Conservation (phyloP, 2,888 invertebrate species). For the Volucella zonaria region DNA sequence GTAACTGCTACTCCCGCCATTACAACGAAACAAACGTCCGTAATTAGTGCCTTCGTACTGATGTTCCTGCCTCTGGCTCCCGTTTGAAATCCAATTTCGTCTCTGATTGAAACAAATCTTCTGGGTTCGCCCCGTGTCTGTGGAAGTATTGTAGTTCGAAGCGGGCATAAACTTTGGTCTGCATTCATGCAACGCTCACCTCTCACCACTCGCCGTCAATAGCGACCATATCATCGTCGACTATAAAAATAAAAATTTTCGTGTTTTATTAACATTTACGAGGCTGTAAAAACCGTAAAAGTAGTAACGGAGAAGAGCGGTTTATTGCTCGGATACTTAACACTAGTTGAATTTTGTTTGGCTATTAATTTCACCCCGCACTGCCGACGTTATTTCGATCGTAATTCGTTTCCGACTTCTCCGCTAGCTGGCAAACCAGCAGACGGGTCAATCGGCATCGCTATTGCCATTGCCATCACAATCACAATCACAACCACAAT, state of each 20-base stretch:
- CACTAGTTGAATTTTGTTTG: conserved; percentile 66
- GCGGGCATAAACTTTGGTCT: conserved; percentile 34
- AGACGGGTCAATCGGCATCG: conserved; percentile 24
- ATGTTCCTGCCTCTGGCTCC: background rate
- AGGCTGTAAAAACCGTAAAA: conserved; percentile 44
- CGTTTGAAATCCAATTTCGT: background rate
- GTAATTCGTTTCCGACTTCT: conserved; percentile 47
- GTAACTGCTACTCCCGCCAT: background rate
- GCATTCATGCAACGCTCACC: conserved; percentile 1
- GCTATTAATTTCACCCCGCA: conserved; percentile 59
- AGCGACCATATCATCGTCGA: conserved; percentile 30
- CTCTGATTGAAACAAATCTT: conserved; percentile 46
- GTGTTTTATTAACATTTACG: conserved; percentile 67
- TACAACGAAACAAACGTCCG: background rate
- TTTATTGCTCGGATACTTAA: conserved; percentile 64
- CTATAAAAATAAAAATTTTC: conserved; percentile 44
- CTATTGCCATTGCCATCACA: background rate
- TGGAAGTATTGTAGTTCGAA: conserved; percentile 35
- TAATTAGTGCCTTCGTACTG: conserved; percentile 20
- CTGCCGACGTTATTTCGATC: conserved; percentile 24
- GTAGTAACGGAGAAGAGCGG: conserved; percentile 35
- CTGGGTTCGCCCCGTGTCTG: conserved; percentile 6
- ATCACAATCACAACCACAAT: background rate
- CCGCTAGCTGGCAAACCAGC: background rate
- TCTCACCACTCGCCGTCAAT: background rate